Conservation (phyloP, 2,113 vertebrate species). For the Toxostoma redivivum region DNA sequence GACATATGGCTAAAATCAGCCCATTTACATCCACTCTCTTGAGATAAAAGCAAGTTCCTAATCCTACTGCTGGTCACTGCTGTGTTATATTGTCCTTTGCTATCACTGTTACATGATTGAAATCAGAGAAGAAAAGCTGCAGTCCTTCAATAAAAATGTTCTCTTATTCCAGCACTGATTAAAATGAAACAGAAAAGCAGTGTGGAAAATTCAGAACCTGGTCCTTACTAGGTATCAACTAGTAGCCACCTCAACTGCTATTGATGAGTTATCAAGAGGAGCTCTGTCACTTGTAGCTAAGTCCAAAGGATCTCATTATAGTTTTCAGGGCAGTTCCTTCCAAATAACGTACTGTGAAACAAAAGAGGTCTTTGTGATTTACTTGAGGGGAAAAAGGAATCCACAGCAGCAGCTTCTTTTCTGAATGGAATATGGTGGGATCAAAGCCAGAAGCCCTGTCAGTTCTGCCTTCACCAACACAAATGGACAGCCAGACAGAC, state of each 20-base stretch:
- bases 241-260: background rate
- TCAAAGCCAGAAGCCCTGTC: background rate
- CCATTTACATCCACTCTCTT: background rate
- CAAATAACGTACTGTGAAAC: background rate
- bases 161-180: background rate
- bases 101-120: background rate
- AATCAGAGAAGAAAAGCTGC: background rate
- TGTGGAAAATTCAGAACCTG: background rate
- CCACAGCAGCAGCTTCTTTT: background rate
- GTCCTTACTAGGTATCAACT: background rate
- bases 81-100: background rate
- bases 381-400: background rate
- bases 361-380: background rate
- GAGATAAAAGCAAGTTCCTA: background rate
- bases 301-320: background rate
- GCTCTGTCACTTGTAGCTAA: background rate
- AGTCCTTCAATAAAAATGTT: background rate
- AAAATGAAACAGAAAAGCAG: background rate
- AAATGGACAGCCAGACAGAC: background rate
- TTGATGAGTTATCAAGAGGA: background rate
- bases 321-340: background rate
- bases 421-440: background rate
- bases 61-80: background rate
- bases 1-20: background rate
- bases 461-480: background rate